Conservation (phyloP, 2,888 invertebrate species). For the Aphrophora alni region DNA sequence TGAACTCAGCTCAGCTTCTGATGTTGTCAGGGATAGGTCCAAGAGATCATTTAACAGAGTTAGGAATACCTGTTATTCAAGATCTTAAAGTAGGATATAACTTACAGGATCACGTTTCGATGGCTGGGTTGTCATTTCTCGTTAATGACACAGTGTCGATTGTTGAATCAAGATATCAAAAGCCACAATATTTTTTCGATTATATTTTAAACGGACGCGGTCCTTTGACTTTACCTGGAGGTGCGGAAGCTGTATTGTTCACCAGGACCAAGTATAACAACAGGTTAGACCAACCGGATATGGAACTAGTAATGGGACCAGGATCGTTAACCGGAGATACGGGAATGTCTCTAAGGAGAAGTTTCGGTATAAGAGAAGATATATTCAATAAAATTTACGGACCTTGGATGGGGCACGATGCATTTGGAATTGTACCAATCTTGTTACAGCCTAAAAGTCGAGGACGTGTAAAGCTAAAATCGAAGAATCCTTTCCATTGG, state of each 20-base stretch:
- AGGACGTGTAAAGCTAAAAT: conserved; percentile 65
- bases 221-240: conserved; percentile 57
- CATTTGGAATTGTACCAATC: conserved; percentile 69
- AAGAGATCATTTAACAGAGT: conserved; percentile 54
- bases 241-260: conserved; percentile 59
- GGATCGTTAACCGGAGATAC: conserved; percentile 61
- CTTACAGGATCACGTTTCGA: conserved; percentile 58
- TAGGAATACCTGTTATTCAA: conserved; percentile 56
- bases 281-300: conserved; percentile 57
- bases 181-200: conserved; percentile 54
- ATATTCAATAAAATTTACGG: conserved; percentile 58
- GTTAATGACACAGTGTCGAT: conserved; percentile 53
- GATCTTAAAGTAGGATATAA: conserved; percentile 59
- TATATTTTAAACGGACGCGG: conserved; percentile 56
- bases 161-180: conserved; percentile 49
- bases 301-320: conserved; percentile 61
- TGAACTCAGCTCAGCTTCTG: conserved; percentile 87
- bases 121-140: conserved; percentile 56
- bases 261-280: conserved; percentile 58
- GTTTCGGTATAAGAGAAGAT: conserved; percentile 56
- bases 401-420: conserved; percentile 58
- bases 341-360: conserved; percentile 56
- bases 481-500: conserved; percentile 63
- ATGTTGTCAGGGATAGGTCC: conserved; percentile 79
- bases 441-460: conserved; percentile 74